Percentiles rank a stretch among this genome's conserved stretches.
These are phyloP conservation scores for Dallia pectoralis DNA, from an alignment of 2,797 vertebrate genomes.

Conservation along the genomic window DNA sequence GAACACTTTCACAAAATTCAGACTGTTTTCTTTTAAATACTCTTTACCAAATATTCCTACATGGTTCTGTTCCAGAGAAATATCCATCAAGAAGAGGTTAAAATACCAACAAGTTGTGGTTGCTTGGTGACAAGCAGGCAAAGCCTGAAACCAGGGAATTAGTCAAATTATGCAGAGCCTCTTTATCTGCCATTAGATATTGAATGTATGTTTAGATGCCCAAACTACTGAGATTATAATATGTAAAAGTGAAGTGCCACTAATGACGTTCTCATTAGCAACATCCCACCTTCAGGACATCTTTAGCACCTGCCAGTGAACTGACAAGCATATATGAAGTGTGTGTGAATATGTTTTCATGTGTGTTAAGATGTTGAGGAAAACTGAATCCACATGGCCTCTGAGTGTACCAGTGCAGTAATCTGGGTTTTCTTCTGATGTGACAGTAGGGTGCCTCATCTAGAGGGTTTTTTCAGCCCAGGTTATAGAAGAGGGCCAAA, in stretches of 20 bases:
- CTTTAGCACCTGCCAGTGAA: not conserved
- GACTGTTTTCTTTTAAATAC: too few relatives aligned
- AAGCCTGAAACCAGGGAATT: not conserved
- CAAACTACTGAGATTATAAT: not conserved
- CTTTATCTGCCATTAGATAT: not conserved
- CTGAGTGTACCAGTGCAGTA: not conserved
- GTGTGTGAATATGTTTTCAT: not conserved
- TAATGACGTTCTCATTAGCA: not conserved
- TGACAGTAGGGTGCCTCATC: constrained; percentile 62
- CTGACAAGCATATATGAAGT: not conserved
- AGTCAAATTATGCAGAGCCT: not conserved
- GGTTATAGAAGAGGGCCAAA: not conserved
- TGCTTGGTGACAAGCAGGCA: not conserved
- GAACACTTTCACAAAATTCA: too few relatives aligned
- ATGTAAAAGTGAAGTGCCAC: not conserved
- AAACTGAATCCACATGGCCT: too few relatives aligned
- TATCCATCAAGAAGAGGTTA: not conserved
- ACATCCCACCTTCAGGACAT: not conserved
- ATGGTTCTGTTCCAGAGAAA: too few relatives aligned
- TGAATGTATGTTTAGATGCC: not conserved
- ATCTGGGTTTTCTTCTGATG: constrained; percentile 3
- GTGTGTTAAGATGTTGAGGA: not conserved
- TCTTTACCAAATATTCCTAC: too few relatives aligned
- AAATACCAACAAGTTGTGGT: not conserved
- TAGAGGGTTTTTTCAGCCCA: constrained; percentile 88